Evolutionary conservation across 92 coral and sea anemone genomes (phyloP).

Genomic region (Phenganax marumi): DNA sequence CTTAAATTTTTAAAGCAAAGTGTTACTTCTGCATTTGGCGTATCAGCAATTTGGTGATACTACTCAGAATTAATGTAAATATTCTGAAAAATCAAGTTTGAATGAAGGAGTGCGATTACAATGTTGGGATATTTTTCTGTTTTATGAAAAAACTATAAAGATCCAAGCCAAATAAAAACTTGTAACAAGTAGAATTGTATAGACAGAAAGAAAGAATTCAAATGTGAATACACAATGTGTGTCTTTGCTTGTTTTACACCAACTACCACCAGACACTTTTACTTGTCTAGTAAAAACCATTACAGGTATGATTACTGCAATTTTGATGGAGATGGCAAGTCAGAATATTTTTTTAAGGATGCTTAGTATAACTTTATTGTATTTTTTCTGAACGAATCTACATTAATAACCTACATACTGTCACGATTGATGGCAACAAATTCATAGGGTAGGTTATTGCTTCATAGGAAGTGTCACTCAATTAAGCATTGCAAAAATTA

Average conservation of each 20-base stretch:
- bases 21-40: not conserved
- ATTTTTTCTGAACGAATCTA: too few relatives aligned
- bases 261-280: not conserved
- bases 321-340: too few relatives aligned
- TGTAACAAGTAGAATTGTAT: constrained; percentile 41
- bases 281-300: too few relatives aligned
- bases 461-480: too few relatives aligned
- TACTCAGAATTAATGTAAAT: not conserved
- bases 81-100: constrained; percentile 14
- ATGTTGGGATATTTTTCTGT: constrained; percentile 32
- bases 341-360: too few relatives aligned
- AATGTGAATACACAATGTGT: not conserved
- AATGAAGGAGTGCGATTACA: not conserved
- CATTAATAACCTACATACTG: too few relatives aligned
- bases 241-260: not conserved
- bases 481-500: too few relatives aligned
- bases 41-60: not conserved
- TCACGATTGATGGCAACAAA: too few relatives aligned
- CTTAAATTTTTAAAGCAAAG: not conserved
- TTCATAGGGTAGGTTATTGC: too few relatives aligned
- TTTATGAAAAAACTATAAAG: constrained; percentile 21
- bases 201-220: constrained; percentile 13
- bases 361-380: too few relatives aligned
- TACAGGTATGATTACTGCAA: too few relatives aligned
- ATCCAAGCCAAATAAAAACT: constrained; percentile 13